Percentiles rank a stretch among this genome's conserved stretches.
These are phyloP conservation scores for Tupaia tana DNA, from an alignment of 2,113 vertebrate species.

Conservation along the genomic window DNA sequence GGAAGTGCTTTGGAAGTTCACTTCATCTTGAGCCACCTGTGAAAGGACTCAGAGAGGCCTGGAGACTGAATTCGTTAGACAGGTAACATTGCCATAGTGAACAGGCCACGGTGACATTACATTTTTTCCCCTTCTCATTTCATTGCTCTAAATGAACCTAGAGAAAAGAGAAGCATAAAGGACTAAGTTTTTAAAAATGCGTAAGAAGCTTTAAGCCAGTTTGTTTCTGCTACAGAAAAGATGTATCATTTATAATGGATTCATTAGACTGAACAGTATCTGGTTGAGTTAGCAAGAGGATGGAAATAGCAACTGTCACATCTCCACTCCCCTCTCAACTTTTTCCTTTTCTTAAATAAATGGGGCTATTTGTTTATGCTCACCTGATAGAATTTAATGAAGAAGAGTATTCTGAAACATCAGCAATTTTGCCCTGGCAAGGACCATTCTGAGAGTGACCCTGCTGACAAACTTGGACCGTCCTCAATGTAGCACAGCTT, in stretches of 20 bases:
- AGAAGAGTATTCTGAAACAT: slow-evolving; percentile 1
- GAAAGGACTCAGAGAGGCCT: not conserved
- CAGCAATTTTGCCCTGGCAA: slow-evolving; percentile 56
- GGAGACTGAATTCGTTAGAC: not conserved
- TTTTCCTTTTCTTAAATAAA: slow-evolving; percentile 41
- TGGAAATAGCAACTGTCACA: slow-evolving; percentile 6
- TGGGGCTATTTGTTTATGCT: slow-evolving; percentile 53
- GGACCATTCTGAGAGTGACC: not conserved
- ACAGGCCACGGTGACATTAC: not conserved
- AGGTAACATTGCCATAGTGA: not conserved
- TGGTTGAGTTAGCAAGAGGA: slow-evolving; percentile 45
- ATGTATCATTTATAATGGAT: not conserved
- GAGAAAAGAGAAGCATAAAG: not conserved
- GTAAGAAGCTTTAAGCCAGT: not conserved
- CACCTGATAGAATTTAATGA: slow-evolving; percentile 58
- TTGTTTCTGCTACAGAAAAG: not conserved
- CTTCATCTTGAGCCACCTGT: not conserved
- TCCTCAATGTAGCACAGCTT: slow-evolving; percentile 16
- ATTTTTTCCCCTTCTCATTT: not conserved
- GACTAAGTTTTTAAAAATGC: slow-evolving; percentile 32
- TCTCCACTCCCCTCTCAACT: not conserved
- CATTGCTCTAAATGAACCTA: not conserved
- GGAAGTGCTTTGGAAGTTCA: not conserved
- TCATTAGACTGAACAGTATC: not conserved
- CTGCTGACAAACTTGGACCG: not conserved